Conservation (phyloP, 2,888 invertebrate species). For the Apodemia mormo region DNA sequence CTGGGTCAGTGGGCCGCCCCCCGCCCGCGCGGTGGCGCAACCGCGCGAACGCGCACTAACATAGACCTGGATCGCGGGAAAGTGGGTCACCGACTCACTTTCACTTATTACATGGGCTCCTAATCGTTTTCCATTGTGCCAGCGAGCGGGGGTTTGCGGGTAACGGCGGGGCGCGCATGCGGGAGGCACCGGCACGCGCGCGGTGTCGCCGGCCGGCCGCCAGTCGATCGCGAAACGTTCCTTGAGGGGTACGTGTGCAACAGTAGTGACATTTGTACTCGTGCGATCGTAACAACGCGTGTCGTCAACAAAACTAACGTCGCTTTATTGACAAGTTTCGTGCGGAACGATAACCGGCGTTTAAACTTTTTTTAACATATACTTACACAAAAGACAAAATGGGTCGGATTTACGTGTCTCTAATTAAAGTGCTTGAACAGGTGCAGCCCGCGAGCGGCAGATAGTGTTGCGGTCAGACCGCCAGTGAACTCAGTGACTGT, state of each 20-base stretch:
- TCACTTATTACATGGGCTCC: constrained; percentile 92
- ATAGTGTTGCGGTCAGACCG: constrained; percentile 79
- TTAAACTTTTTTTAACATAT: constrained; percentile 42
- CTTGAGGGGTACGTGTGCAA: constrained; percentile 64
- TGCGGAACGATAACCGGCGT: constrained; percentile 48
- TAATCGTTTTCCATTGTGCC: constrained; percentile 87
- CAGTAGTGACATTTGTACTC: constrained; percentile 50
- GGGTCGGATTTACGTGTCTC: constrained; percentile 77
- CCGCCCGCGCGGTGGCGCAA: constrained; percentile 78
- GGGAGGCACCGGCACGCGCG: constrained; percentile 78
- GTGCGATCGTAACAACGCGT: constrained; percentile 73
- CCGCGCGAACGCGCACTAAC: constrained; percentile 85
- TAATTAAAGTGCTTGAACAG: constrained; percentile 74
- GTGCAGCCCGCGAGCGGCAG: constrained; percentile 77
- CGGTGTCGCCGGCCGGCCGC: constrained; percentile 73
- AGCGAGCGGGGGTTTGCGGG: constrained; percentile 79
- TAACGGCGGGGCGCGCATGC: constrained; percentile 76
- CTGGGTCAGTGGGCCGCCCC: constrained; percentile 92
- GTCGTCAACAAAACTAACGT: constrained; percentile 55
- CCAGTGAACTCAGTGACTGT: constrained; percentile 80
- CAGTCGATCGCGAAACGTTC: constrained; percentile 78
- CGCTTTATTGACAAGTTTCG: constrained; percentile 48
- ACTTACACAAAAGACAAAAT: constrained; percentile 61
- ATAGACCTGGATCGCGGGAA: constrained; percentile 96
- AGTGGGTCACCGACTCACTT: constrained; percentile 95